Evolutionary conservation across 2,888 invertebrate genomes (phyloP).

Genomic region (Eulithis prunata): DNA sequence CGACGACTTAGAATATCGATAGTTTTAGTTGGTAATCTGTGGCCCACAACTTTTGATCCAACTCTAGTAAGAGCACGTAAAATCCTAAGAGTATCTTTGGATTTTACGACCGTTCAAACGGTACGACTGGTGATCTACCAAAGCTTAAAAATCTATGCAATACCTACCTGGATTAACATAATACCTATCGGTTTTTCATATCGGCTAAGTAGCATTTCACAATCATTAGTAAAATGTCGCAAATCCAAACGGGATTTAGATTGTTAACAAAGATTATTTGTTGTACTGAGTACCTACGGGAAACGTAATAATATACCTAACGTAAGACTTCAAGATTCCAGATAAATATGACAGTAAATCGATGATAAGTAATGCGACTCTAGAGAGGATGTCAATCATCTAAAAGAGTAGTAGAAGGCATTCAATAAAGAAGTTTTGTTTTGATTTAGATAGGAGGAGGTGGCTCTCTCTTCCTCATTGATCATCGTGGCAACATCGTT

Average conservation of each 20-base stretch:
- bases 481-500: slow-evolving; percentile 75
- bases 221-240: slow-evolving; percentile 11
- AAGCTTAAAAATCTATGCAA: background rate
- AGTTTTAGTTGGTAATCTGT: too few relatives aligned
- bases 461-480: slow-evolving; percentile 66
- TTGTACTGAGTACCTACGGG: too few relatives aligned
- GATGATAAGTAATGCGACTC: too few relatives aligned
- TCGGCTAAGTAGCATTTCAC: slow-evolving; percentile 9
- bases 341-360: too few relatives aligned
- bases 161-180: background rate
- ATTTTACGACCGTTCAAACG: too few relatives aligned
- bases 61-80: too few relatives aligned
- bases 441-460: slow-evolving; percentile 70
- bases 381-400: background rate
- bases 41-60: too few relatives aligned
- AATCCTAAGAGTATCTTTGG: too few relatives aligned
- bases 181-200: slow-evolving; percentile 1
- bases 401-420: background rate
- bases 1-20: too few relatives aligned
- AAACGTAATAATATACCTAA: too few relatives aligned
- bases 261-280: slow-evolving; percentile 2
- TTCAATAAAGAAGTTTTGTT: background rate
- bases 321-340: too few relatives aligned
- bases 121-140: background rate
- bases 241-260: slow-evolving; percentile 16